Base-by-base conservation (phyloP, 1,140 invertebrate genomes). In the Eciton burchellii region DNA sequence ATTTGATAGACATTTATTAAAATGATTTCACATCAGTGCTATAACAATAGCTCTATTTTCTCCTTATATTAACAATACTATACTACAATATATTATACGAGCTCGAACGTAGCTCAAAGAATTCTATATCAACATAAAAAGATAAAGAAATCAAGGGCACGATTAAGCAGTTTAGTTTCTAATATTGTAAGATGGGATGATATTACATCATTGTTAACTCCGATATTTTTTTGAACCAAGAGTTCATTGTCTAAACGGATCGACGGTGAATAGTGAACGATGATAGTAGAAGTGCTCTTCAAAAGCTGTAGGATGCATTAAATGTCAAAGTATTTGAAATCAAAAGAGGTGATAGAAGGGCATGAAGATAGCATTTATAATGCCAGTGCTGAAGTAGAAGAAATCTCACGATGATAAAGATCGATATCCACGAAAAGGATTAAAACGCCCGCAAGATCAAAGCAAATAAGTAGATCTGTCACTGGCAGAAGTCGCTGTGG, bases 201-300 rank as follows among this genome's bases (percentile, higher is more conserved):
- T 35, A 35, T 35, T 35, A 35, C 6, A 3, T 35, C 21, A 63
- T 56, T 49, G 43, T 70, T 35, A n/a, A 56, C 49, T 70, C 41
- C n/a, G 49, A 79, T 79, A 79, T 68, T 79, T 63, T 68, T 79
- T 79, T 70, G 63, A 79, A 63, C 68, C 74, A 68, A 68, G 74
- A 45, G 74, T 68, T 66, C 74, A 47, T 79, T 79, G 74, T 79
- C 74, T 79, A 79, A 35, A 26, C 63, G n/a, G 68, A 70, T 79
- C 63, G 63, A 54, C 72, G 41, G 26, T 3, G 21, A 79, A 54
- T 57, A 43, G 26, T 3, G 21, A 79, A 68, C 14, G 29, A 19
- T 45, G 59, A 16, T 47, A 16, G 35, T 43, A 35, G 49, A 1
- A 68, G 49, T 19, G 41, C 35, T 56, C 74, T 79, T 21, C 59